A percentile compares a stretch with the other conserved stretches of the same genome.
phyloP scores from a whole-genome alignment of 2,888 invertebrate genomes.

The Aethes cnicana region DNA sequence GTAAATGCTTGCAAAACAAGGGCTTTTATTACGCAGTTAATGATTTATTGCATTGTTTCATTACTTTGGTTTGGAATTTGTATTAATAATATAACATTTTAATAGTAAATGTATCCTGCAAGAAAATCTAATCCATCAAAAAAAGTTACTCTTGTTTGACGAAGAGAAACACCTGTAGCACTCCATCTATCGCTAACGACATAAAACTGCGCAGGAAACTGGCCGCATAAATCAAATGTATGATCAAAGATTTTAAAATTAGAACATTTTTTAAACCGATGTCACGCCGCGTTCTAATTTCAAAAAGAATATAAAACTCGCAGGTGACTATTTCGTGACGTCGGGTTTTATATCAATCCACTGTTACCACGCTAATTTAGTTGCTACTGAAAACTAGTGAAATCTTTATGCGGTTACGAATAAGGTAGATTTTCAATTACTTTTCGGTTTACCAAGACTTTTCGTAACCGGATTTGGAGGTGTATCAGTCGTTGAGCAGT shows the following conservation, averaged over 20 bases:
- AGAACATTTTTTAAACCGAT: constrained; percentile 35
- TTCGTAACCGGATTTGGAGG: neutral
- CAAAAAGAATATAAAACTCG: constrained; percentile 58
- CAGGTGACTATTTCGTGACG: constrained; percentile 61
- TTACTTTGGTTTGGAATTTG: too few species aligned
- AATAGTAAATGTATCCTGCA: too few species aligned
- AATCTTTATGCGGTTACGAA: neutral
- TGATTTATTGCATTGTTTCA: too few species aligned
- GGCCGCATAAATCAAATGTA: constrained; percentile 30
- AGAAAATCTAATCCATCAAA: too few species aligned
- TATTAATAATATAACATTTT: too few species aligned
- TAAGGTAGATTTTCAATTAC: neutral
- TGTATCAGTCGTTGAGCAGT: constrained; percentile 16
- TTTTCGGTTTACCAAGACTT: neutral
- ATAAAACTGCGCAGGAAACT: constrained; percentile 21
- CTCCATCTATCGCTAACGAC: constrained; percentile 7
- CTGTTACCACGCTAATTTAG: constrained; percentile 22
- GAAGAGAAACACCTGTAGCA: constrained; percentile 15
- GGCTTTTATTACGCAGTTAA: too few species aligned
- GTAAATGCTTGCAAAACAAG: too few species aligned
- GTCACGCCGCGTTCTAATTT: constrained; percentile 52
- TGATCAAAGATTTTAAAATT: constrained; percentile 29
- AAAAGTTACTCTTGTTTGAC: constrained; percentile 2
- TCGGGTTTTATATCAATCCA: constrained; percentile 54
- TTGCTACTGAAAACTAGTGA: neutral